These are phyloP conservation scores for Leucopsar rothschildi DNA, from an alignment of 2,113 vertebrate genomes.

Conservation along the genomic window DNA sequence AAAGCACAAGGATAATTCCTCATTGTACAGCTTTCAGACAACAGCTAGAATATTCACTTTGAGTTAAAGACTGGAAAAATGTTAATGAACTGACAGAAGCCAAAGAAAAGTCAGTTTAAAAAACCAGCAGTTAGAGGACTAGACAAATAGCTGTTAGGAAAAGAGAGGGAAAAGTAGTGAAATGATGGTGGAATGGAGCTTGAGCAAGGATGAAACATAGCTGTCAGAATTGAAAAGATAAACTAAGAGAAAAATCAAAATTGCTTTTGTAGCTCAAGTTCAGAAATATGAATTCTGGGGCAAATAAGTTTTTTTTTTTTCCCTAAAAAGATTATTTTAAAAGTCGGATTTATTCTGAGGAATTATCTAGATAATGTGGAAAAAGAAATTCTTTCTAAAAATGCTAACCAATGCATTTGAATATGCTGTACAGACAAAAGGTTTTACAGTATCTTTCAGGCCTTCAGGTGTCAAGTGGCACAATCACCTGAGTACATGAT, in stretches of 20 bases:
- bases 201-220: background rate
- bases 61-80: conserved; percentile 6
- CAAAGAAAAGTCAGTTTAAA: background rate
- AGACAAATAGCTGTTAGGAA: background rate
- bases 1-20: conserved; percentile 26
- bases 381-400: background rate
- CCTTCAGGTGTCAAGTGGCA: background rate
- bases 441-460: background rate
- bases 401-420: background rate
- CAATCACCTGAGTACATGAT: too few species aligned
- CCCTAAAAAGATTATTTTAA: rapidly evolving
- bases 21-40: conserved; percentile 25
- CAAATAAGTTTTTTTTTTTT: background rate
- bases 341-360: background rate
- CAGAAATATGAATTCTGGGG: background rate
- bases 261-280: background rate
- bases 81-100: conserved; percentile 10
- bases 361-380: background rate
- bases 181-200: background rate
- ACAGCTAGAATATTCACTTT: conserved; percentile 40
- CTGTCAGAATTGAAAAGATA: background rate
- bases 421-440: background rate
- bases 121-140: background rate
- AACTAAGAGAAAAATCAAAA: background rate
- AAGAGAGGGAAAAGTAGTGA: background rate